phyloP scores from a whole-genome alignment of 1,140 invertebrate species.

The Papilio glaucus region DNA sequence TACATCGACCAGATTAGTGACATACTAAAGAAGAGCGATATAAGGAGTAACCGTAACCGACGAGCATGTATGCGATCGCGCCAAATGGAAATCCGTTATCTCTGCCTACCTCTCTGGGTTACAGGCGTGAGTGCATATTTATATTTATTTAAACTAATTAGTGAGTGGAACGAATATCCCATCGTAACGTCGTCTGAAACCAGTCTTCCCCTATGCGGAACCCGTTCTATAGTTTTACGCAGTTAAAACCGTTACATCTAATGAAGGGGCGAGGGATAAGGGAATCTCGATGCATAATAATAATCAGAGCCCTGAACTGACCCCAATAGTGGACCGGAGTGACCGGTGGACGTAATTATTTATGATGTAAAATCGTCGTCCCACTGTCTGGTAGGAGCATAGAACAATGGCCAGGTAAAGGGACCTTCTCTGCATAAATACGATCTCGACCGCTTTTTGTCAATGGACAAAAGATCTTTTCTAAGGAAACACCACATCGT shows the following conservation, averaged over 20 bases:
- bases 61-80: too few species aligned
- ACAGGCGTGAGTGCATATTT: too few species aligned
- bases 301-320: constrained; percentile 75
- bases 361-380: constrained; percentile 74
- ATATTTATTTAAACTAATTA: constrained; percentile 73
- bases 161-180: background rate
- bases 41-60: too few species aligned
- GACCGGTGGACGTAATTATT: constrained; percentile 78
- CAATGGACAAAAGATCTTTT: constrained; percentile 79
- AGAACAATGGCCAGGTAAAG: constrained; percentile 77
- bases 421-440: constrained; percentile 75
- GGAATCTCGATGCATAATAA: constrained; percentile 72
- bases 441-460: constrained; percentile 77
- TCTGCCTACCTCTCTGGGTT: too few species aligned
- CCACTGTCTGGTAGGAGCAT: constrained; percentile 70
- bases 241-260: constrained; percentile 82
- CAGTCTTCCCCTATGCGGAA: constrained; percentile 70
- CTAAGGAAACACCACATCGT: constrained; percentile 81
- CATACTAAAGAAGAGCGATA: too few species aligned
- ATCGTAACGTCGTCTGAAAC: constrained; percentile 55
- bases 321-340: constrained; percentile 69
- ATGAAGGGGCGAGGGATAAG: constrained; percentile 80
- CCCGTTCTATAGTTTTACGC: constrained; percentile 82
- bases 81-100: too few species aligned
- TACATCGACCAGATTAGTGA: too few species aligned